Conservation (phyloP, 2,888 invertebrate species). For the Pristionchus mayeri region DNA sequence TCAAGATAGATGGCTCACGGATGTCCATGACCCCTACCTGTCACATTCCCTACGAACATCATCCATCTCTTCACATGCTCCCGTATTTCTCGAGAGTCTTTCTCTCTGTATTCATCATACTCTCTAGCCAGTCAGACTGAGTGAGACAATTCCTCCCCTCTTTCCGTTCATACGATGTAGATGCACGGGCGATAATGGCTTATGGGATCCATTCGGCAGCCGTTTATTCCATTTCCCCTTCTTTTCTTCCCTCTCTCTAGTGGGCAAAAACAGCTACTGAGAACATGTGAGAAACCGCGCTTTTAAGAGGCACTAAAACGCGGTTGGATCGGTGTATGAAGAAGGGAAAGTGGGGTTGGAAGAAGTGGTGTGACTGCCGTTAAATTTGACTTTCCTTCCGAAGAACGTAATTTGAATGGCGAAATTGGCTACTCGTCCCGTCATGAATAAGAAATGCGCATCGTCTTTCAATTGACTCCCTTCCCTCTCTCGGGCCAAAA, state of each 20-base stretch:
- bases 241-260: no score
- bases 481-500: background rate
- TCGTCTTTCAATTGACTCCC: background rate
- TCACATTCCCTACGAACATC: background rate
- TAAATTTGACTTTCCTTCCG: no score
- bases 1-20: background rate
- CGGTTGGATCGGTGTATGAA: background rate
- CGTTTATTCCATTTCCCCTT: constrained; percentile 29
- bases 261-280: background rate
- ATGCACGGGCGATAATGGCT: constrained; percentile 26
- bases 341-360: background rate
- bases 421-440: background rate
- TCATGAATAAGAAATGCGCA: background rate
- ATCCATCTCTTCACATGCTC: background rate
- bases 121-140: no score
- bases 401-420: no score
- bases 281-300: background rate
- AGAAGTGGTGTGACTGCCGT: no score
- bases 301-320: background rate
- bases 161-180: background rate
- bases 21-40: constrained; percentile 20
- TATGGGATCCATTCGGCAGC: background rate
- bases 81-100: background rate
- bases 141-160: no score
- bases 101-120: background rate